phyloP scores from a whole-genome alignment of 2,797 vertebrate species.

The Xiphorhynchus erythropygius region DNA sequence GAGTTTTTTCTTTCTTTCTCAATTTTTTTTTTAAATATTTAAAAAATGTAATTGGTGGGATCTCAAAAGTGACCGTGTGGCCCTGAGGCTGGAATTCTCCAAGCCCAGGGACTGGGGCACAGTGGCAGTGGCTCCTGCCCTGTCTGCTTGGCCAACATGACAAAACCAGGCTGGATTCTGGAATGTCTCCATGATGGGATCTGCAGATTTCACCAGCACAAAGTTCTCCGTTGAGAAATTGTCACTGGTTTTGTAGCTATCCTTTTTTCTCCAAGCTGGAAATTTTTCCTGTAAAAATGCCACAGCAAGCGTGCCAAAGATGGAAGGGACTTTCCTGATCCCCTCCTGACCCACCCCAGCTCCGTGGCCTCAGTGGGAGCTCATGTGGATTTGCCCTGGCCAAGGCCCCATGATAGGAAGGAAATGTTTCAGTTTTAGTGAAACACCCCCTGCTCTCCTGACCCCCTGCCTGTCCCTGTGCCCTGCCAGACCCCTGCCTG shows the following conservation, averaged over 20 bases:
- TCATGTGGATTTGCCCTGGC: neutral
- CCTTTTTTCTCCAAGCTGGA: neutral
- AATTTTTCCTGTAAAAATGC: neutral
- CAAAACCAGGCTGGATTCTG: neutral
- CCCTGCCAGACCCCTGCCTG: neutral
- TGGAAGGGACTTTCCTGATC: neutral
- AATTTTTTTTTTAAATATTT: neutral
- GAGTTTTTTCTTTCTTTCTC: neutral
- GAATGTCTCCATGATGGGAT: neutral
- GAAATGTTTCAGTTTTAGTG: slow-evolving; percentile 60
- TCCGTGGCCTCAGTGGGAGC: neutral
- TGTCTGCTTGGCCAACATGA: neutral
- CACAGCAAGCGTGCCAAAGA: neutral
- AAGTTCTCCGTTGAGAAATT: neutral
- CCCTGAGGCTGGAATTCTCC: neutral
- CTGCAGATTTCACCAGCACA: neutral
- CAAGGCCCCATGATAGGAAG: neutral
- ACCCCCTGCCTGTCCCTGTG: neutral
- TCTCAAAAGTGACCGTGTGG: neutral
- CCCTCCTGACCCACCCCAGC: neutral
- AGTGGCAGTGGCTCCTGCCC: rapidly evolving
- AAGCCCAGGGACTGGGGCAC: rapidly evolving
- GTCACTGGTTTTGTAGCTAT: neutral
- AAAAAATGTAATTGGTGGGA: neutral
- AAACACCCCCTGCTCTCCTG: slow-evolving; percentile 4